Evolutionary conservation across 2,888 invertebrate species (phyloP), one percentile per base, ranked within the genome.

Genomic region (Mesorhabditis spiculigera): DNA sequence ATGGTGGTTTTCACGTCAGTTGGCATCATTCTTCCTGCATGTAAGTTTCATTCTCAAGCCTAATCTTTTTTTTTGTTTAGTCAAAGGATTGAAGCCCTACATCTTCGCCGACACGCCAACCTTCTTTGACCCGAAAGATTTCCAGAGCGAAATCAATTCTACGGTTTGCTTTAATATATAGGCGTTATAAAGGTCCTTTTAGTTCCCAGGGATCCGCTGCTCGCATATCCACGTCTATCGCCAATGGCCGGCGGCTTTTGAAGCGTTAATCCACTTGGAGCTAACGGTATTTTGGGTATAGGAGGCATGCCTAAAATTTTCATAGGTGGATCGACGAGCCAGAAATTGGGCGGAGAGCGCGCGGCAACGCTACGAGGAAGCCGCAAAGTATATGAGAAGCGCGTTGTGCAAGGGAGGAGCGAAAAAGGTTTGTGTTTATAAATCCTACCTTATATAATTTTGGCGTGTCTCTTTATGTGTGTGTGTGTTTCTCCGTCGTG

Each of bases 381-480:
- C n/a, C n/a, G 8, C 58, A n/a, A 50, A 50, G n/a, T 50, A 50
- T 50, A n/a, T 50, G 58, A 50, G 58, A 50, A 50, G 58, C n/a
- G 58, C 58, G 58, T n/a, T 50, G 58, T 50, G 58, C n/a, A 50
- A 50, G n/a, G 58, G 58, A 50, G 58, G 58, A 50, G 58, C 58
- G 8, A 50, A 50, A 50, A 50, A 50, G 58, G 58, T 50, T n/a
- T 13, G 58, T 50, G n/a, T 50, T 28, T 28, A 28, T 28, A 28
- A 28, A 28, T 28, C 28, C 28, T 28, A 28, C 28, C 28, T 28
- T 28, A 28, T 28, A 28, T 28, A 28, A 3, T 28, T 28, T 28
- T 28, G 28, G 28, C 28, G 28, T 28, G n/a, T n/a, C n/a, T n/a
- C n/a, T n/a, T n/a, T n/a, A n/a, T n/a, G n/a, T n/a, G n/a, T n/a